Conservation (phyloP, 2,113 vertebrate genomes). For the Procavia capensis region DNA sequence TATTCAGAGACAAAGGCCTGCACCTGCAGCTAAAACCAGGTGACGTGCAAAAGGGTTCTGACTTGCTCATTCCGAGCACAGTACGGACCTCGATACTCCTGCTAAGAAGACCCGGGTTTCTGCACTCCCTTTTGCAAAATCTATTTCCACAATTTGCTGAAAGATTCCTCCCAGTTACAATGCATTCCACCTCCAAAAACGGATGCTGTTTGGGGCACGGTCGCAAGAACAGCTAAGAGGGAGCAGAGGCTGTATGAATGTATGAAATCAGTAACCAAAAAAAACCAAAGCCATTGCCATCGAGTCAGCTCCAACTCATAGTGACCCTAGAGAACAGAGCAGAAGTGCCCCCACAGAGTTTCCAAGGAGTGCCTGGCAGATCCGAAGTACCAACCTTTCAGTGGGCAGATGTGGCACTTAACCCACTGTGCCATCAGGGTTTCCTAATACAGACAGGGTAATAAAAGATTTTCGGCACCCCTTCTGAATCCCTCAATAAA, state of each 20-base stretch:
- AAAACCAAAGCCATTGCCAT: no score
- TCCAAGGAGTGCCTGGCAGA: no score
- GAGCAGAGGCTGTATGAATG: not conserved
- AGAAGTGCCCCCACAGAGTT: no score
- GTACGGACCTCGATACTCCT: constrained; percentile 28
- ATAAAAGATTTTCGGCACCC: constrained; percentile 41
- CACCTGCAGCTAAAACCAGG: constrained; percentile 38
- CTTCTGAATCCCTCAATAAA: constrained; percentile 64
- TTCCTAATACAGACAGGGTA: constrained; percentile 48
- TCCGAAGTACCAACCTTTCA: no score
- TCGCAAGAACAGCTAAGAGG: constrained; percentile 59
- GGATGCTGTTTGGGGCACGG: constrained; percentile 69
- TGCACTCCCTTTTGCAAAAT: constrained; percentile 55
- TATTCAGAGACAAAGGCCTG: not conserved
- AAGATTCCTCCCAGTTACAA: constrained; percentile 53
- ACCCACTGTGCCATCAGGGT: no score
- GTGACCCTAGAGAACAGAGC: no score
- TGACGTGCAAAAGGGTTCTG: constrained; percentile 56
- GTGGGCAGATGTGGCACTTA: no score
- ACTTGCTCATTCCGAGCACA: constrained; percentile 61
- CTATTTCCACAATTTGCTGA: constrained; percentile 63
- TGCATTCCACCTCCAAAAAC: constrained; percentile 67
- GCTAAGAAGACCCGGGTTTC: constrained; percentile 64
- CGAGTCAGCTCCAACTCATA: no score
- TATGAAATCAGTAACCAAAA: no score